Conservation (phyloP, 2,113 vertebrate species). For the Leucosticte australis region DNA sequence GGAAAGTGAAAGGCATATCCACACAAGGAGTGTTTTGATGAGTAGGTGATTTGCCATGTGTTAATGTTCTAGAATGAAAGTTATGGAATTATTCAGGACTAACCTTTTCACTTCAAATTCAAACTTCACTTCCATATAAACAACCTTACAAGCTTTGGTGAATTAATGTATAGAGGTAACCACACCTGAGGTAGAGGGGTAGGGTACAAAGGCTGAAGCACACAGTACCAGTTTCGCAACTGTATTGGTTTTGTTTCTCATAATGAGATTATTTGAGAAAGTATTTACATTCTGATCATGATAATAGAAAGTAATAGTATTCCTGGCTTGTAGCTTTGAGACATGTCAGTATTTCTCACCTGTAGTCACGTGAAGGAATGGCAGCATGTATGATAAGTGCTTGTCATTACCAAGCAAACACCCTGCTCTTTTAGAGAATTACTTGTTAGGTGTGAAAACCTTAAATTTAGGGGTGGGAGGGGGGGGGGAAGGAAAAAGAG, state of each 20-base stretch:
- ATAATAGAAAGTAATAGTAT: background rate
- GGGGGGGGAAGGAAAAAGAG: background rate
- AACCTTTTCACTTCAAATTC: background rate
- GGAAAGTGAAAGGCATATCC: background rate
- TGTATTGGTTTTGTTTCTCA: background rate
- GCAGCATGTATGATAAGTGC: background rate
- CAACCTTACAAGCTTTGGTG: background rate
- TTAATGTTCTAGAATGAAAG: background rate
- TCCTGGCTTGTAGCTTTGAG: background rate
- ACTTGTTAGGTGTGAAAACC: conserved; percentile 4
- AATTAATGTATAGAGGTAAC: background rate
- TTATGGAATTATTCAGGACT: background rate
- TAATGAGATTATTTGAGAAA: background rate
- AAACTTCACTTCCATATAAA: background rate
- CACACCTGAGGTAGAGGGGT: background rate
- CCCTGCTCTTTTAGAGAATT: background rate
- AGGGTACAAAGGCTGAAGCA: background rate
- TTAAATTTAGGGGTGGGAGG: background rate
- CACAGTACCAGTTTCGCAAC: background rate
- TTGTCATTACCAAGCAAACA: background rate
- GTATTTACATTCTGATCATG: background rate
- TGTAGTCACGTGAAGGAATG: background rate
- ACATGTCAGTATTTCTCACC: background rate
- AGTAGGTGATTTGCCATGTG: background rate
- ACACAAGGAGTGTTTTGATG: background rate